A percentile compares a stretch with the other conserved stretches of the same genome.
phyloP scores from a whole-genome alignment of 1,140 invertebrate species.

The Drosophila watanabei region DNA sequence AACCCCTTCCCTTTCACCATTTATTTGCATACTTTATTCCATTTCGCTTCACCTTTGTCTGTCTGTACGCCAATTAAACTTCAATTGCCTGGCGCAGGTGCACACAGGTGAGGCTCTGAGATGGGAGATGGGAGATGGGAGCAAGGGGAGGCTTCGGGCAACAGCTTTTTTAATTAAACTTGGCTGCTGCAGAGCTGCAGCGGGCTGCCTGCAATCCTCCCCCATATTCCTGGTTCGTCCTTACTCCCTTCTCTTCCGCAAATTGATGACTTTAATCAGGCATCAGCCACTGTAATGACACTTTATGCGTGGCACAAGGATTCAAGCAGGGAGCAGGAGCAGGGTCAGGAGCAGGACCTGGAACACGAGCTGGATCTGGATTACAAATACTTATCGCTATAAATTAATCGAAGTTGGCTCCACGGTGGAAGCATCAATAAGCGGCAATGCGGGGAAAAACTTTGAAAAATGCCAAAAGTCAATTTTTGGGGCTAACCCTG shows the following conservation, averaged over 20 bases:
- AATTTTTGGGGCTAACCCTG: conserved; percentile 66
- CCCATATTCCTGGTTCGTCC: not conserved
- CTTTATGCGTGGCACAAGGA: conserved; percentile 53
- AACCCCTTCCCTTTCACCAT: not conserved
- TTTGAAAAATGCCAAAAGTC: conserved; percentile 76
- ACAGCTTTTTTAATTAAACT: conserved; percentile 77
- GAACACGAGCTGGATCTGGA: not conserved
- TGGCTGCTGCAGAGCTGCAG: conserved; percentile 34
- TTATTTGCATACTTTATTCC: conserved; percentile 31
- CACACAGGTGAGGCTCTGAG: not conserved
- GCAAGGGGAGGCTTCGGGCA: not conserved
- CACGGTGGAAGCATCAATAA: conserved; percentile 33
- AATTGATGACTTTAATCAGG: conserved; percentile 80
- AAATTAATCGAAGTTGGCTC: conserved; percentile 67
- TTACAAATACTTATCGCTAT: conserved; percentile 63
- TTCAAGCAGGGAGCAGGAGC: not conserved
- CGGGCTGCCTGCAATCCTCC: conserved; percentile 1
- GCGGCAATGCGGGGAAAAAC: conserved; percentile 34
- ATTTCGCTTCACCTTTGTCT: conserved; percentile 53
- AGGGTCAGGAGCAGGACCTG: too few relatives aligned
- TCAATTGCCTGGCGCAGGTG: conserved; percentile 60
- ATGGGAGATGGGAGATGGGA: not conserved
- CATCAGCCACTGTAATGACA: conserved; percentile 76
- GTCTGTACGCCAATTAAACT: conserved; percentile 70
- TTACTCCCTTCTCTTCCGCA: not conserved